Evolutionary conservation across 2,113 vertebrate genomes (phyloP), one percentile per base, ranked within the genome.

Genomic region (Nansenia antarctica): DNA sequence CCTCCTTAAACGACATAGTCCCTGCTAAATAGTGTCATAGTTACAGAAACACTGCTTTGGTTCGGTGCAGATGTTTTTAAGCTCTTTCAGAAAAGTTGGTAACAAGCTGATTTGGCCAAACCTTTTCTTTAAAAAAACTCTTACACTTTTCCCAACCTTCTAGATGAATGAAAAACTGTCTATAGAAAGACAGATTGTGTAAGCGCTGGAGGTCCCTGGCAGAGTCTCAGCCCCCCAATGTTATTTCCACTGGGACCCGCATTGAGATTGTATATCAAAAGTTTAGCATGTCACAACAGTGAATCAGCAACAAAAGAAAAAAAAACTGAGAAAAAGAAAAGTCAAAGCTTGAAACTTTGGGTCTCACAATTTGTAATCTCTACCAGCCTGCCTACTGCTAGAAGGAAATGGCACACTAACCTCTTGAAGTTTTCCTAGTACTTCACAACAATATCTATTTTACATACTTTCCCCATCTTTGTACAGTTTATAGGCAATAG

Each of bases 131-230:
- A 65, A 84, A 65, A 84, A 82, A 86, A 68, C 77, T 85, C 75
- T 82, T 79, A 67, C 83, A 86, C 75, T 81, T 32, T 26, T 47
- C 53, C n/a, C 57, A 70, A 69, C 73, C 65, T 80, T 83, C 82
- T 69, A 74, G 78, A 85, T 86, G 84, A 87, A 82, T 77, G 66
- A 84, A 83, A 74, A 5, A n/a, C n/a, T 47, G 81, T 68, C 80
- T 79, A 80, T 82, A 78, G 73, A 78, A 79, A 85, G 65, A 81
- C 83, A 80, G 80, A 85, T 81, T 82, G 79, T 58, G 67, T n/a
- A n/a, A n/a, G 65, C 30, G 72, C 79, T 27, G 62, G 76, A 77
- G 80, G 77, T 79, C 76, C 74, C 84, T 77, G 78, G 78, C 85
- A 72, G 82, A 74, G 62, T 76, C 72, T 79, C 78, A 76, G 35